A percentile compares a stretch with the other conserved stretches of the same genome.
These are phyloP conservation scores for Luperina testacea DNA, from an alignment of 2,888 invertebrate species.

Conservation along the genomic window DNA sequence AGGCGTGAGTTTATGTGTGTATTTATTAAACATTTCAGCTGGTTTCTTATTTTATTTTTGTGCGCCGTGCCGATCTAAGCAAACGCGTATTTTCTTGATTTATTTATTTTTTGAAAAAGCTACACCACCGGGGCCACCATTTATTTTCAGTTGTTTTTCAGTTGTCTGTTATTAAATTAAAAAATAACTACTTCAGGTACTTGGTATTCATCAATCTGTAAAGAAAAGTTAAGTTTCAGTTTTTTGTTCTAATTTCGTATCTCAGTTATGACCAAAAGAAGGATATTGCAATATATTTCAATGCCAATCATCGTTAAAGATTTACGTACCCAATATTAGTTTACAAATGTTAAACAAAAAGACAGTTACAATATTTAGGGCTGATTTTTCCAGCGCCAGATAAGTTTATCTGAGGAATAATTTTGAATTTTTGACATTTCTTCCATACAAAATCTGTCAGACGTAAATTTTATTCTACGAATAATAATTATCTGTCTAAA, in stretches of 20 bases:
- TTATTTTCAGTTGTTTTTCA: background rate
- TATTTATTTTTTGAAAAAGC: background rate
- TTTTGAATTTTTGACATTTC: too few species aligned
- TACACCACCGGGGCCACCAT: background rate
- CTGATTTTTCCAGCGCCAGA: too few species aligned
- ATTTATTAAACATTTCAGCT: background rate
- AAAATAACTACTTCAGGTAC: slow-evolving; percentile 60
- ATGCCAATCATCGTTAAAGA: background rate
- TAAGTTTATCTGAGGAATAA: too few species aligned
- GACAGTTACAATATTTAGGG: too few species aligned
- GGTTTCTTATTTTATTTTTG: background rate
- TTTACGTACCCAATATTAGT: background rate
- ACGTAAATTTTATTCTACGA: too few species aligned
- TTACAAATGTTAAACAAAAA: background rate
- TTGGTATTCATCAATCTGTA: slow-evolving; percentile 48
- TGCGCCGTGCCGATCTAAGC: background rate
- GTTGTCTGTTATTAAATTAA: slow-evolving; percentile 33
- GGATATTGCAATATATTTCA: background rate
- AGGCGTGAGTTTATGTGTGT: background rate
- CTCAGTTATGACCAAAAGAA: background rate
- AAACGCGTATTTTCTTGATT: background rate
- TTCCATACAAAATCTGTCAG: too few species aligned
- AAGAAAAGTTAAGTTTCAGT: slow-evolving; percentile 16
- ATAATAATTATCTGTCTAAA: background rate
- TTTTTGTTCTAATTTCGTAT: background rate